Percentiles rank a stretch among this genome's conserved stretches.
Evolutionary conservation across 2,797 vertebrate species (phyloP).

Genomic region (Perodicticus potto): DNA sequence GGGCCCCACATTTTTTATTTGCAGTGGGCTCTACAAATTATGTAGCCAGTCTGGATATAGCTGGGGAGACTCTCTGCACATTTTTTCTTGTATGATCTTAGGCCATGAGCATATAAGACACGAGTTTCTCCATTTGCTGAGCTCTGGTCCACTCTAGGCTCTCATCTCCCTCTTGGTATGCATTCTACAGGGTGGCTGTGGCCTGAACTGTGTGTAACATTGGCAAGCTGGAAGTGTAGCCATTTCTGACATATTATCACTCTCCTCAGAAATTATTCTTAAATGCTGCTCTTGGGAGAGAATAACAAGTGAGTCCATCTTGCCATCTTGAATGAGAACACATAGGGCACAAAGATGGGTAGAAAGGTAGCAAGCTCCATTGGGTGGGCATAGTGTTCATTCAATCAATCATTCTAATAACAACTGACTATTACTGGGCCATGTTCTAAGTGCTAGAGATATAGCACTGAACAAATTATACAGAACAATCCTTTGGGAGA

Average conservation of each 20-base stretch:
- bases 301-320: background rate
- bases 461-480: background rate
- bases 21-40: too few species aligned
- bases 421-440: background rate
- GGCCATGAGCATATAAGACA: background rate
- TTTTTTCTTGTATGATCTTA: background rate
- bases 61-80: background rate
- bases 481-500: too few species aligned
- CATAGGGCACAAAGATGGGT: background rate
- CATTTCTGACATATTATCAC: background rate
- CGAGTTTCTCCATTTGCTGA: constrained; percentile 9
- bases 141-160: background rate
- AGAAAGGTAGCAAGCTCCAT: background rate
- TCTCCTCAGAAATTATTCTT: background rate
- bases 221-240: fast-evolving
- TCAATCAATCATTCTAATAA: background rate
- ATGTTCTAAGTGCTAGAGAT: background rate
- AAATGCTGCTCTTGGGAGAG: background rate
- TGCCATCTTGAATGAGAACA: background rate
- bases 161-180: constrained; percentile 46
- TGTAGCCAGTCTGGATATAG: background rate
- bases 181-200: background rate
- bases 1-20: background rate
- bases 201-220: background rate
- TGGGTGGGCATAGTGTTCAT: background rate